Evolutionary conservation across 2,797 vertebrate species (phyloP).

Genomic region (Chaetodon trifasciatus): DNA sequence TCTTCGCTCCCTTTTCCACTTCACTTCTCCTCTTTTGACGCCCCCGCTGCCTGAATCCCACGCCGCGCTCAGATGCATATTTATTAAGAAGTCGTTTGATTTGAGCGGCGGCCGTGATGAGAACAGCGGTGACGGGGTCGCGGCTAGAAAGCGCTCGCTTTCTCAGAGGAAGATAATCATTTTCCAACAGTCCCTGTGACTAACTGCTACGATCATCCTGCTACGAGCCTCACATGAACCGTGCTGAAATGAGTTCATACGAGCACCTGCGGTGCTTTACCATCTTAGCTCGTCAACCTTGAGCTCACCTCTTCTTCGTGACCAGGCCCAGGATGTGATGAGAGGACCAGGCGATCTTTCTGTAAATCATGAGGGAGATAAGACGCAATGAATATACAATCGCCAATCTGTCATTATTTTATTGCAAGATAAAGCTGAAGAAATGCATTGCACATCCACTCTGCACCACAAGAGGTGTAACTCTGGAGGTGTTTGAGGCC

Average conservation of each 20-base stretch:
- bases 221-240: fast-evolving
- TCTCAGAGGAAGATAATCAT: constrained; percentile 10
- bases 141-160: constrained; percentile 5
- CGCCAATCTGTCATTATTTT: background rate
- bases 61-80: constrained; percentile 49
- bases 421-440: background rate
- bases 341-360: constrained; percentile 90
- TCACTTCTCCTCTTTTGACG: constrained; percentile 13
- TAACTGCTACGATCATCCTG: no score
- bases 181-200: constrained; percentile 2
- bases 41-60: background rate
- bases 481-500: background rate
- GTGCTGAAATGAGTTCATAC: fast-evolving
- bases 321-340: constrained; percentile 87
- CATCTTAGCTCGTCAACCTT: constrained; percentile 49
- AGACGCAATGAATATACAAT: background rate
- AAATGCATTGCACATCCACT: background rate
- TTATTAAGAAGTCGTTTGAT: constrained; percentile 52
- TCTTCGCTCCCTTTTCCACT: constrained; percentile 12
- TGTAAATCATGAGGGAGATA: constrained; percentile 59
- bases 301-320: constrained; percentile 90
- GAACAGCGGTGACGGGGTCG: constrained; percentile 3
- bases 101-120: constrained; percentile 35
- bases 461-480: background rate
- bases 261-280: constrained; percentile 5